These are phyloP conservation scores for Phytoseiulus persimilis DNA, from an alignment of 2,888 invertebrate species.

Conservation along the genomic window DNA sequence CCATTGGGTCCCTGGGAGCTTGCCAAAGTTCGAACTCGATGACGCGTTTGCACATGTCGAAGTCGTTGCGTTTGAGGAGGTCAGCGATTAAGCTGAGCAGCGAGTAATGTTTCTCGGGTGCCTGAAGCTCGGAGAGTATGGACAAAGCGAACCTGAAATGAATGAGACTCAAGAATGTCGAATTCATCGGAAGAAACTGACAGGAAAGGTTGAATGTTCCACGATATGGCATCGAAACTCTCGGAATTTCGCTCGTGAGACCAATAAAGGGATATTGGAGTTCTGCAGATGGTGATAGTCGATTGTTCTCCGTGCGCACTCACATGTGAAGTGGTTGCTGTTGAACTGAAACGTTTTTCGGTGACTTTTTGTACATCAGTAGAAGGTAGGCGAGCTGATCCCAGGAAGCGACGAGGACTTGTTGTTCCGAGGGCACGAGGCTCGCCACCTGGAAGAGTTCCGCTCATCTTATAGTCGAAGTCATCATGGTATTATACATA, in stretches of 20 bases:
- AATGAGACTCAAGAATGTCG: not conserved
- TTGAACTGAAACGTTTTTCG: not conserved
- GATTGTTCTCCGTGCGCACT: no score
- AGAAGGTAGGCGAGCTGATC: conserved; percentile 24
- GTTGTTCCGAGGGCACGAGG: conserved; percentile 1
- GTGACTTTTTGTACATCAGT: conserved; percentile 26
- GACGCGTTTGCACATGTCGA: conserved; percentile 17
- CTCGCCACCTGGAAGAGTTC: conserved; percentile 1
- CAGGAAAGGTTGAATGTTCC: not conserved
- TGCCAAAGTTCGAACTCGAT: conserved; percentile 23
- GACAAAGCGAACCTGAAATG: conserved; percentile 30
- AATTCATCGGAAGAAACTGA: no score
- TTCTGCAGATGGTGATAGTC: no score
- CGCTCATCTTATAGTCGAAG: no score
- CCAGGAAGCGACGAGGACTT: conserved; percentile 15
- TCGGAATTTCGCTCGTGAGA: not conserved
- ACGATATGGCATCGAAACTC: not conserved
- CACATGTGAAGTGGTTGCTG: conserved; percentile 7
- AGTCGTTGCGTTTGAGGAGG: not conserved
- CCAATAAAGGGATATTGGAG: no score
- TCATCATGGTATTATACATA: no score
- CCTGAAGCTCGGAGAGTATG: conserved; percentile 16
- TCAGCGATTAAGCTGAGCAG: not conserved
- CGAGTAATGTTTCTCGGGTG: not conserved
- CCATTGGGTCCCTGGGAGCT: conserved; percentile 10